These are phyloP conservation scores for Rutilus rutilus DNA, from an alignment of 2,113 vertebrate species.

Conservation along the genomic window DNA sequence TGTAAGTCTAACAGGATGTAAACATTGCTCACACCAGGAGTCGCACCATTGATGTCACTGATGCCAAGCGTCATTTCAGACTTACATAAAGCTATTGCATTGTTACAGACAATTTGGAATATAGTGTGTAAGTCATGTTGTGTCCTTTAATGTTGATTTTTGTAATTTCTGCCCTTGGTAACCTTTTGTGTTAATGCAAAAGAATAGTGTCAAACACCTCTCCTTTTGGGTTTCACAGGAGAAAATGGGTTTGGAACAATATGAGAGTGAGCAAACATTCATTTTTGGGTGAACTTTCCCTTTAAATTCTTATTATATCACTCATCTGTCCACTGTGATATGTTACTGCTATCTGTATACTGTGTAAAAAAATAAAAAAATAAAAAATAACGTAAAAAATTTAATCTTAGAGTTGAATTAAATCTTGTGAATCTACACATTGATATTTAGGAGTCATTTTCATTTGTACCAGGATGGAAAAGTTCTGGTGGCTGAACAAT, in stretches of 20 bases:
- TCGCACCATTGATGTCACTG: not conserved
- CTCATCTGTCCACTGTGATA: not conserved
- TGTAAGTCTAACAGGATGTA: too few relatives aligned
- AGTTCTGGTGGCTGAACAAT: conserved; percentile 28
- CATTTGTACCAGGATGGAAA: conserved; percentile 35
- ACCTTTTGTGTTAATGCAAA: not conserved
- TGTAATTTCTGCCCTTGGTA: not conserved
- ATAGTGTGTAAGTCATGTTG: not conserved
- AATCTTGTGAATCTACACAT: not conserved
- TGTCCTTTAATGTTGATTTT: not conserved
- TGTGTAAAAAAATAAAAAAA: not conserved
- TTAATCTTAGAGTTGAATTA: not conserved
- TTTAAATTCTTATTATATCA: not conserved
- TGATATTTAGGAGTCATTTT: conserved; percentile 37
- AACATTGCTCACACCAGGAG: too few relatives aligned
- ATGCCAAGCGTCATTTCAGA: not conserved
- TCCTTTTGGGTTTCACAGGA: not conserved
- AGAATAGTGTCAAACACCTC: not conserved
- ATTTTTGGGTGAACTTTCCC: not conserved
- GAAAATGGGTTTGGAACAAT: not conserved
- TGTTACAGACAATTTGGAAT: not conserved
- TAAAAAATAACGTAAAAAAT: too few relatives aligned
- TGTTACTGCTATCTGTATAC: too few relatives aligned
- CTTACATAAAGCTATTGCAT: not conserved
- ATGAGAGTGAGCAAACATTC: not conserved